These are phyloP conservation scores for Phlogophora meticulosa DNA, from an alignment of 2,888 invertebrate genomes.

Conservation along the genomic window DNA sequence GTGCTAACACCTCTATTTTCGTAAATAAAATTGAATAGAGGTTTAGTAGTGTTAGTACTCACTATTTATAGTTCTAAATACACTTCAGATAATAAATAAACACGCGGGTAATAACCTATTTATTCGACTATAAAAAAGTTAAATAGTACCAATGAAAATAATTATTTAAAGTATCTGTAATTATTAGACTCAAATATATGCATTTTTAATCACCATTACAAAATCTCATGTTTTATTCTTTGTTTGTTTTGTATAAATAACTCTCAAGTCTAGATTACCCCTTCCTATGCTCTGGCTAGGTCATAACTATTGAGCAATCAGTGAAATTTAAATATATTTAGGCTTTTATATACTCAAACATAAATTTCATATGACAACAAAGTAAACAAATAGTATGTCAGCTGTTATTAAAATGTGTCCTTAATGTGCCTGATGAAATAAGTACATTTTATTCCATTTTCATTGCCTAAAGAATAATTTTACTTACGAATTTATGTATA, in stretches of 20 bases:
- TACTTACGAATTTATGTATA: not conserved
- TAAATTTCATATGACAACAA: not conserved
- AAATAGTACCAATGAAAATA: conserved; percentile 31
- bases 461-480: not conserved
- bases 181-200: not conserved
- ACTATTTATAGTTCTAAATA: conserved; percentile 66
- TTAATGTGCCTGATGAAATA: conserved; percentile 3
- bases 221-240: not conserved
- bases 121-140: conserved; percentile 18
- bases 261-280: not conserved
- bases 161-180: not conserved
- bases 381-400: conserved; percentile 77
- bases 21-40: not conserved
- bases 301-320: not conserved
- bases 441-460: conserved; percentile 3
- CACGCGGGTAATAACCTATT: conserved; percentile 78
- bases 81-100: conserved; percentile 71
- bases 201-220: not conserved
- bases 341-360: not conserved
- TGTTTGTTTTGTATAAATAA: conserved; percentile 18
- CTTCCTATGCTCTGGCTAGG: not conserved
- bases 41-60: too few relatives aligned
- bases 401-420: conserved; percentile 66
- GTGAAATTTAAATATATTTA: not conserved
- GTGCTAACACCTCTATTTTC: not conserved